A percentile compares a stretch with the other conserved stretches of the same genome.
These are phyloP conservation scores for Luidia sarsii DNA, from an alignment of 53 echinoderm and acorn worm genomes.

Conservation along the genomic window DNA sequence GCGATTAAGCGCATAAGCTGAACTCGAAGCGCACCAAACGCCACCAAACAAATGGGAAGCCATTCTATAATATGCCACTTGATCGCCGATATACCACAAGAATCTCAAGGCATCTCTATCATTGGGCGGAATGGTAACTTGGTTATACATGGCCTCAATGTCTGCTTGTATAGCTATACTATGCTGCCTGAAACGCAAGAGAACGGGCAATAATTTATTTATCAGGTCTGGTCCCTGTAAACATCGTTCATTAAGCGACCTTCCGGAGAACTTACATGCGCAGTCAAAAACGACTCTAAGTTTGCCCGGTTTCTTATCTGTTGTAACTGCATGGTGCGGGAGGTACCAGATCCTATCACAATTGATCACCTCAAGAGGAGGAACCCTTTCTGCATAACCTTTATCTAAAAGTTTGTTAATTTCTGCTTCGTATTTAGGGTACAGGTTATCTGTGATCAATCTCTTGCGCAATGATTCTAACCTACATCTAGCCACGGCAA, in stretches of 20 bases:
- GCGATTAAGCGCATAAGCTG: background rate
- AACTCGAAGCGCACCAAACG: conserved; percentile 17
- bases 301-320: conserved; percentile 37
- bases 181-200: conserved; percentile 40
- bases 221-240: conserved; percentile 4
- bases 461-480: conserved; percentile 13
- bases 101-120: conserved; percentile 47
- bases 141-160: conserved; percentile 34
- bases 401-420: conserved; percentile 22
- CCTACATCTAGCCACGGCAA: conserved; percentile 24
- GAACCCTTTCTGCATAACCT: conserved; percentile 40
- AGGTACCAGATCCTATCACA: conserved; percentile 49
- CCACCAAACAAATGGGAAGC: conserved; percentile 19
- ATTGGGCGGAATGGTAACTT: conserved; percentile 8
- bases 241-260: conserved; percentile 8
- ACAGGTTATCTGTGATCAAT: background rate
- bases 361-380: background rate
- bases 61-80: conserved; percentile 1
- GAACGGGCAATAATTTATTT: background rate
- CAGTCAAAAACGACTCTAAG: conserved; percentile 58
- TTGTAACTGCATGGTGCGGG: conserved; percentile 46
- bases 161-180: conserved; percentile 25
- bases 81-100: conserved; percentile 12
- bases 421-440: conserved; percentile 24
- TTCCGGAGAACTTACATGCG: conserved; percentile 16